Base-by-base conservation (phyloP, 2,888 invertebrate genomes). In the Apodemia mormo region DNA sequence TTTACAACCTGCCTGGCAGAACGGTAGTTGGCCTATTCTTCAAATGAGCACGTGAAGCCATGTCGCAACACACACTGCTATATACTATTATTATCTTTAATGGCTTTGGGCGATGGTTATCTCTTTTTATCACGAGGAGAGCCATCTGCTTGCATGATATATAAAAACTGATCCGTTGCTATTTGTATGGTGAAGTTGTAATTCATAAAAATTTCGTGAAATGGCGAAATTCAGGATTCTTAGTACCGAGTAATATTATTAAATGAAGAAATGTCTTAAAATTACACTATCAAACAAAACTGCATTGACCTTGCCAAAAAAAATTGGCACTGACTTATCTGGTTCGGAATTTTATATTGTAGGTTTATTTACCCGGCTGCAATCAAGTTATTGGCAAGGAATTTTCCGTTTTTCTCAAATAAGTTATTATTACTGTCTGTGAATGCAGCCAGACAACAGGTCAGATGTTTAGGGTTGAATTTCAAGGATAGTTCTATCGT, bases 371-470 rank as follows among this genome's bases (percentile, higher is more conserved):
- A 61, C 61, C 61, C 61, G 61, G 6, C 30, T 33, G 33, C 61
- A 61, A 61, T 61, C 61, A 61, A 61, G 61, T 33, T 61, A 61
- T 61, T 33, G 61, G 61, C 61, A 61, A 58, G 14, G 30, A 14
- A 30, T 14, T 61, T 29, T 14, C 33, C 61, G 1, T 12, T 61
- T 61, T 6, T 33, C 33, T 33, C 61, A 33, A 61, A 61, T 61
- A 61, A 33, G 61, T 61, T 30, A 33, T 33, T 61, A 61, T 33
- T 61, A 33, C 61, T 30, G 61, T 61, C 61, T 61, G 61, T 12
- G 61, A 61, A 61, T 33, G 12, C 61, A 7, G 45, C 45, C 45
- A 61, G 61, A 61, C 33, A 33, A 33, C 61, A 61, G 61, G 33
- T 61, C 14, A 30, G 5, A 61, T 52, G 52, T 6, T n/a, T 52